Evolutionary conservation across 2,888 invertebrate species (phyloP).

Genomic region (Epistrophe eligans): DNA sequence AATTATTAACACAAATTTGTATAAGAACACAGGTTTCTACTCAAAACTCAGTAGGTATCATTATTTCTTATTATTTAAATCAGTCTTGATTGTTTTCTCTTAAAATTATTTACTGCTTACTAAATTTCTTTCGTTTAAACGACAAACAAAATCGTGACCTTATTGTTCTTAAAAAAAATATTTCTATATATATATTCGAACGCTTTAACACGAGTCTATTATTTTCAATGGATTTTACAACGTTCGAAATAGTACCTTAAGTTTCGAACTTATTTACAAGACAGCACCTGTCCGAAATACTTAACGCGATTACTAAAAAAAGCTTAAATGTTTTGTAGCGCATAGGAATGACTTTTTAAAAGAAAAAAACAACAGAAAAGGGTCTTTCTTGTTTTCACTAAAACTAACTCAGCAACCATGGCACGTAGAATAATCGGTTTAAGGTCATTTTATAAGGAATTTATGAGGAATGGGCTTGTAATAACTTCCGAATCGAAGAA

Average conservation of each 20-base stretch:
- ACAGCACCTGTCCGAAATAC: conserved; percentile 32
- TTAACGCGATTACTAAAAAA: conserved; percentile 18
- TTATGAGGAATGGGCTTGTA: conserved; percentile 22
- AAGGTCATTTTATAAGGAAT: conserved; percentile 7
- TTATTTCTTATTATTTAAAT: background rate
- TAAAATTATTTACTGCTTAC: background rate
- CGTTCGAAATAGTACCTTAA: conserved; percentile 8
- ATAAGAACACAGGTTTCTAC: no score
- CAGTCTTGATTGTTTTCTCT: background rate
- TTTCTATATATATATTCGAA: background rate
- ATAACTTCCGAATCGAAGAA: conserved; percentile 9
- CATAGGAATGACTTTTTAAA: conserved; percentile 16
- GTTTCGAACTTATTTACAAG: background rate
- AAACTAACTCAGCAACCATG: conserved; percentile 13
- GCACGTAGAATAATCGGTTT: conserved; percentile 36
- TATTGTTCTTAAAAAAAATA: background rate
- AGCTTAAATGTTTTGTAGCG: conserved; percentile 18
- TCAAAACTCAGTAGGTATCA: no score
- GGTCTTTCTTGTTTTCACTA: conserved; percentile 24
- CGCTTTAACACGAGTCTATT: background rate
- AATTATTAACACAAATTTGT: no score
- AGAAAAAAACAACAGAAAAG: conserved; percentile 3
- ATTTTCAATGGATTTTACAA: background rate
- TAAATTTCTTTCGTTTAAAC: background rate
- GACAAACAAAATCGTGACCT: background rate